phyloP scores from a whole-genome alignment of 2,113 vertebrate genomes.

The Gymnarchus niloticus region DNA sequence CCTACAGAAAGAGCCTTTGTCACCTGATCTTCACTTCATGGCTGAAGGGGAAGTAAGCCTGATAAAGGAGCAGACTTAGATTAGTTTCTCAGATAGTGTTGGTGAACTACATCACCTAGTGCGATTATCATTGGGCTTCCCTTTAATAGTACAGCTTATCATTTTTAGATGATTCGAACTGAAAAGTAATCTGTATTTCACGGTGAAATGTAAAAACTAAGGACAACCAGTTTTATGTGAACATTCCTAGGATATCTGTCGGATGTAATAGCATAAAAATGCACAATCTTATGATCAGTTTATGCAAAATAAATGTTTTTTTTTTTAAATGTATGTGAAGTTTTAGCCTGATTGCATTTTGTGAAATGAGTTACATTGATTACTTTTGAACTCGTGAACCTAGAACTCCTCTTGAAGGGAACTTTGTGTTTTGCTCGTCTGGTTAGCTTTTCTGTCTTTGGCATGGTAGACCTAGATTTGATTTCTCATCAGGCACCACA shows the following conservation, averaged over 20 bases:
- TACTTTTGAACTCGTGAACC: too few species aligned
- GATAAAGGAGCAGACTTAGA: neutral
- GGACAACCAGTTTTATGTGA: neutral
- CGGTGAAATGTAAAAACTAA: neutral
- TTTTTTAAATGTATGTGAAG: too few species aligned
- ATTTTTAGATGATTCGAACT: neutral
- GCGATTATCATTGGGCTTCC: neutral
- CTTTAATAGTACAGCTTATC: neutral
- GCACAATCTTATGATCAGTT: too few species aligned
- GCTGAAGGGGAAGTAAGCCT: neutral
- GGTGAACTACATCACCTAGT: neutral
- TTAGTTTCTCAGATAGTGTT: neutral
- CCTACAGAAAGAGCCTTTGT: neutral
- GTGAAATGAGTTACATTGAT: too few species aligned
- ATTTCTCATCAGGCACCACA: too few species aligned
- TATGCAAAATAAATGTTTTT: too few species aligned
- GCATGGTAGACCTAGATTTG: too few species aligned
- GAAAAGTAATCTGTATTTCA: neutral
- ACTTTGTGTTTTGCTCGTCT: too few species aligned
- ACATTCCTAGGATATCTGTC: too few species aligned
- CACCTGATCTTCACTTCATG: neutral
- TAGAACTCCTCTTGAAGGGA: too few species aligned
- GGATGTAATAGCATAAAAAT: neutral
- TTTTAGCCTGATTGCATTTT: too few species aligned
- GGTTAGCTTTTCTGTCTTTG: too few species aligned